phyloP scores from a whole-genome alignment of 2,888 invertebrate species.

The Epicampocera succincta region DNA sequence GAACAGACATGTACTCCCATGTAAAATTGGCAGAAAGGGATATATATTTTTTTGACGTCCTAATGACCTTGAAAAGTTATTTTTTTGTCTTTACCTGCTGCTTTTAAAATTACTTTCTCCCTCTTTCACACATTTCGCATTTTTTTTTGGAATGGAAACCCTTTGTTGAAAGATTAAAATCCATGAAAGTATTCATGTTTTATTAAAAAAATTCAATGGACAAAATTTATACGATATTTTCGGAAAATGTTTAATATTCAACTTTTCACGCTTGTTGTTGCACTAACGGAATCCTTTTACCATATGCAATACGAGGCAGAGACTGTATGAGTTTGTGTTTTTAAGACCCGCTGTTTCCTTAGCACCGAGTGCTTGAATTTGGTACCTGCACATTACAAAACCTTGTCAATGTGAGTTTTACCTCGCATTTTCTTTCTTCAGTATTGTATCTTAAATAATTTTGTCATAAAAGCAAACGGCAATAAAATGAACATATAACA shows the following conservation, averaged over 20 bases:
- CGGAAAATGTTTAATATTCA: slow-evolving; percentile 19
- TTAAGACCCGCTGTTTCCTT: slow-evolving; percentile 53
- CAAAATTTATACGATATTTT: slow-evolving; percentile 46
- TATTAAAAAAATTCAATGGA: slow-evolving; percentile 23
- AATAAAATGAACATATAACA: too few species aligned
- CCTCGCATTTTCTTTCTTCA: too few species aligned
- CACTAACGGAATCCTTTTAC: slow-evolving; percentile 41
- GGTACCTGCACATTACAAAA: slow-evolving; percentile 33
- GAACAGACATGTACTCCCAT: too few species aligned
- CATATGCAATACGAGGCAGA: not conserved
- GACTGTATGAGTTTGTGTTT: not conserved
- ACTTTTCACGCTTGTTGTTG: slow-evolving; percentile 44
- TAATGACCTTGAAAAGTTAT: slow-evolving; percentile 53
- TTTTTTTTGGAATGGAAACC: slow-evolving; percentile 40
- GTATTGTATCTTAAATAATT: too few species aligned
- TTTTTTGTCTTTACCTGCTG: slow-evolving; percentile 44
- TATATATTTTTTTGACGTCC: slow-evolving; percentile 1
- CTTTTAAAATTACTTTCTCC: slow-evolving; percentile 50
- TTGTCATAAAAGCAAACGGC: too few species aligned
- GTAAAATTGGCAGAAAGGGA: not conserved
- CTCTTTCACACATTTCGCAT: slow-evolving; percentile 33
- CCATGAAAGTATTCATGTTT: slow-evolving; percentile 17
- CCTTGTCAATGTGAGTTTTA: too few species aligned
- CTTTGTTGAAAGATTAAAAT: slow-evolving; percentile 9
- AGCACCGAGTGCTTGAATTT: slow-evolving; percentile 21